Percentiles rank a stretch among this genome's conserved stretches.
These are phyloP conservation scores for Phenganax subtilis DNA, from an alignment of 92 coral and sea anemone genomes.

Conservation along the genomic window DNA sequence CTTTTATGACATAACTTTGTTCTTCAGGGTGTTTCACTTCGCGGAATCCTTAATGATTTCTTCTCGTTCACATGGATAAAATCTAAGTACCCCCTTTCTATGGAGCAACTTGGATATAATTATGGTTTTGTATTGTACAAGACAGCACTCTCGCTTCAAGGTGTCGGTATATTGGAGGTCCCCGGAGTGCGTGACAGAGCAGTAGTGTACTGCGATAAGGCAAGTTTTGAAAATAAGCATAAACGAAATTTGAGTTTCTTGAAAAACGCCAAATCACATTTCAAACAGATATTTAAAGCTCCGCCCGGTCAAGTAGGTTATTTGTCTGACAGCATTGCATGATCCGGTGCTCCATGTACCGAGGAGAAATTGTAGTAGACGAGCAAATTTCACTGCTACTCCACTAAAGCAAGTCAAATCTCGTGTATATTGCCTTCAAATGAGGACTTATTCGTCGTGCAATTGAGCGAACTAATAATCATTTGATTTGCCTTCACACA, in stretches of 20 bases:
- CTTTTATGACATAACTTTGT: background rate
- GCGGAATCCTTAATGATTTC: slow-evolving; percentile 13
- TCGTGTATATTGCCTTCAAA: too few relatives aligned
- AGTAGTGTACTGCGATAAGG: slow-evolving; percentile 61
- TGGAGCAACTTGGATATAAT: slow-evolving; percentile 82
- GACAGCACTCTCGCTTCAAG: slow-evolving; percentile 35
- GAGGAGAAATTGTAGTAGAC: too few relatives aligned
- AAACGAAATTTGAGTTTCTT: background rate
- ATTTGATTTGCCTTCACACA: background rate
- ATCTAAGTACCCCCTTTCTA: slow-evolving; percentile 56
- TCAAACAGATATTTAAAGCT: too few relatives aligned
- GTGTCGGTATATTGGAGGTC: slow-evolving; percentile 50
- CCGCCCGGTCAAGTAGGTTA: too few relatives aligned
- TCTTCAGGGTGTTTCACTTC: slow-evolving; percentile 6
- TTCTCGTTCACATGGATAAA: background rate
- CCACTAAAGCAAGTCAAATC: too few relatives aligned
- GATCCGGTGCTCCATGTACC: too few relatives aligned
- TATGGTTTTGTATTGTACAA: slow-evolving; percentile 78
- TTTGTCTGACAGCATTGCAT: too few relatives aligned
- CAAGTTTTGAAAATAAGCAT: background rate
- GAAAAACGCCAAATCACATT: background rate
- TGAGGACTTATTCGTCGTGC: background rate
- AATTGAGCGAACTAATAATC: background rate
- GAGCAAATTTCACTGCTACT: too few relatives aligned
- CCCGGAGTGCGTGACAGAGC: slow-evolving; percentile 82